Evolutionary conservation across 2,888 invertebrate species (phyloP), one percentile per base, ranked within the genome.

Genomic region (Drosophila hamatofila): DNA sequence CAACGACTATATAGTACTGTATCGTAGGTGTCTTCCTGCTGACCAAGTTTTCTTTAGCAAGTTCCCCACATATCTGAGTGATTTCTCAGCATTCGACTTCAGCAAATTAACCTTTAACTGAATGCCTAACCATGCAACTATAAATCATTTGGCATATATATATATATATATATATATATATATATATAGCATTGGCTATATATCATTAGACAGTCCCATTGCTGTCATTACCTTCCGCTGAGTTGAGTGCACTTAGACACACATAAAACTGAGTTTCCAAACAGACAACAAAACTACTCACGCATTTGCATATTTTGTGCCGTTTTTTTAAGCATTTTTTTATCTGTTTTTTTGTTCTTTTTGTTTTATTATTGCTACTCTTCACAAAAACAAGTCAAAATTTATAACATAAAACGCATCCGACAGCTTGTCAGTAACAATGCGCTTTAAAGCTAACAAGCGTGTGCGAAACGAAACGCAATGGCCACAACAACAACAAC

Each of bases 361-460:
- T 66, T 54, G 0, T 14, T 46, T 48, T 52, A 42, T 74, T 55
- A 51, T 33, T 61, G 59, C 30, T 21, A 56, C 74, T 80, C 67
- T 78, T 76, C 72, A 74, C 49, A 62, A 76, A 78, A 81, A 71
- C 81, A 83, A 76, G 86, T 84, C 84, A 51, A 75, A 87, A 86
- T 88, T 81, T 88, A 86, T 78, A 84, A 88, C 86, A 78, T 75
- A 79, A 81, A 87, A 84, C 79, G 88, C 73, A 88, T 69, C 73
- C 75, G 86, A 87, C 86, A 86, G 86, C 82, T 81, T 88, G 88
- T 86, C 86, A 88, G 84, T 73, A 81, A 81, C 84, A 86, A 81
- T 83, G 75, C 81, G 77, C 80, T 83, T 85, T 85, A 85, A 78
- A 77, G 86, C 83, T 80, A 84, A 86, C 86, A 81, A 85, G 85